Conservation (phyloP, 2,113 vertebrate species). For the Taurulus bubalis region DNA sequence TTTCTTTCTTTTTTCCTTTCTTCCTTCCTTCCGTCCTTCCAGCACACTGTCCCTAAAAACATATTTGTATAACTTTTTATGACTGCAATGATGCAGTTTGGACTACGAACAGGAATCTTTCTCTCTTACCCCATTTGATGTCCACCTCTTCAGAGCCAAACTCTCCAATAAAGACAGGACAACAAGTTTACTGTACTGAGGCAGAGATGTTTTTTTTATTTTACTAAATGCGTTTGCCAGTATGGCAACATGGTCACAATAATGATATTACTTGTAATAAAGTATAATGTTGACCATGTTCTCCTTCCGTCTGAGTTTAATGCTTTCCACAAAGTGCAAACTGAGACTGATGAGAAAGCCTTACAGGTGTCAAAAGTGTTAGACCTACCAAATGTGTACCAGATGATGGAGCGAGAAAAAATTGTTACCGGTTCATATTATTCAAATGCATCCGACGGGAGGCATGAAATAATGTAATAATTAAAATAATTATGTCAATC, state of each 20-base stretch:
- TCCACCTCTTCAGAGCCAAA: too few species aligned
- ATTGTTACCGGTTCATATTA: background rate
- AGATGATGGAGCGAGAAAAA: background rate
- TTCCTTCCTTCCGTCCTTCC: too few species aligned
- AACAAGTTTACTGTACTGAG: too few species aligned
- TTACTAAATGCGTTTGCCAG: too few species aligned
- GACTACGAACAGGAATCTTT: background rate
- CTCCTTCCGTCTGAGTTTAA: background rate
- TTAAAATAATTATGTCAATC: too few species aligned
- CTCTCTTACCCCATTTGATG: background rate
- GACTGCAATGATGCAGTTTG: background rate
- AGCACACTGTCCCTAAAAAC: too few species aligned
- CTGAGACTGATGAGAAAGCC: background rate
- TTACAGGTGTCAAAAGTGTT: background rate
- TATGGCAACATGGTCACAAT: too few species aligned
- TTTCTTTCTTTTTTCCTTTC: background rate
- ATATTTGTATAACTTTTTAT: background rate
- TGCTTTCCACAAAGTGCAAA: background rate
- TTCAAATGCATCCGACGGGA: background rate
- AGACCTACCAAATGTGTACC: background rate
- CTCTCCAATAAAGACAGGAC: too few species aligned
- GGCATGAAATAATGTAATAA: background rate
- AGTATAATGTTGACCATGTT: too few species aligned
- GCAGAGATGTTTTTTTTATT: too few species aligned
- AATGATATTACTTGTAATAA: too few species aligned